Conservation (phyloP, 1,140 invertebrate genomes). For the Himalopsyche phryganea region DNA sequence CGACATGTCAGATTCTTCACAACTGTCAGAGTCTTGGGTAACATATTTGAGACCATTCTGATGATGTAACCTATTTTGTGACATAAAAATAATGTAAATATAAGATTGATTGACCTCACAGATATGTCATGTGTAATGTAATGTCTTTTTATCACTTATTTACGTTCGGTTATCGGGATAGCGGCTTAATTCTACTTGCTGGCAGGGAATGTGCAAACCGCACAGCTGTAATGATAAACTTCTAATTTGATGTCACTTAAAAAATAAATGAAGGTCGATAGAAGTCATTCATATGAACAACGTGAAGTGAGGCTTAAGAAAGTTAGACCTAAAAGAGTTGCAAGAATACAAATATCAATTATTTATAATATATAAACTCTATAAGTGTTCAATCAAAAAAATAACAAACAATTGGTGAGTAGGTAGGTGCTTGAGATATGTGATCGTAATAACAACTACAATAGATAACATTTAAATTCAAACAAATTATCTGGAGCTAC, state of each 20-base stretch:
- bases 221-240: slow-evolving; percentile 2
- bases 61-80: slow-evolving; percentile 25
- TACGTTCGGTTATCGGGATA: not conserved
- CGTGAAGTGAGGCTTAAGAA: slow-evolving; percentile 12
- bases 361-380: too few species aligned
- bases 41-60: slow-evolving; percentile 25
- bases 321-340: too few species aligned
- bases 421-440: too few species aligned
- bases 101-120: not conserved
- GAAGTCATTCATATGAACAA: slow-evolving; percentile 15
- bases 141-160: not conserved
- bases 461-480: too few species aligned
- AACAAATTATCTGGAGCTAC: too few species aligned
- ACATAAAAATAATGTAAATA: slow-evolving; percentile 13
- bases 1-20: slow-evolving; percentile 39
- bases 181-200: not conserved
- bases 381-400: too few species aligned
- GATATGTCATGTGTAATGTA: not conserved
- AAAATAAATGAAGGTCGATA: slow-evolving; percentile 19
- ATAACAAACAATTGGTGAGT: too few species aligned
- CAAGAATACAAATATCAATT: too few species aligned
- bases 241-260: slow-evolving; percentile 5
- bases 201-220: not conserved
- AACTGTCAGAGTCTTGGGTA: slow-evolving; percentile 18
- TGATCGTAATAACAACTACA: too few species aligned